These are phyloP conservation scores for Halocynthia roretzi DNA, from an alignment of 23 tunicate species.

Conservation along the genomic window DNA sequence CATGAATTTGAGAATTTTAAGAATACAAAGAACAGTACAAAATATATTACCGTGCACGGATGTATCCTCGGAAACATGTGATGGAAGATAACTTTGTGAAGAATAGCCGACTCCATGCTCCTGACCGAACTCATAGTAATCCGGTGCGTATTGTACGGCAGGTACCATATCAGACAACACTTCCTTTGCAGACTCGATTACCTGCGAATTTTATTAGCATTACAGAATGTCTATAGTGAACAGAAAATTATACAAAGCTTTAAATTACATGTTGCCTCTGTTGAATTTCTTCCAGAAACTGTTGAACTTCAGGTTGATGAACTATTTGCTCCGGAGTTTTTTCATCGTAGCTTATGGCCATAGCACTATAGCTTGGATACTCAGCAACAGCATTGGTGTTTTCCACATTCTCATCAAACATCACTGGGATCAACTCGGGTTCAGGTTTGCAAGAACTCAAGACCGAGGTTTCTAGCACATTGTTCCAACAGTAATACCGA, in stretches of 20 bases:
- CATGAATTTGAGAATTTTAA: too few species aligned
- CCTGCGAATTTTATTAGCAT: too few species aligned
- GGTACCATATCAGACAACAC: too few species aligned
- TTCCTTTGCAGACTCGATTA: too few species aligned
- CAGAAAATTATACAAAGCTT: neutral
- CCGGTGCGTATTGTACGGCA: too few species aligned
- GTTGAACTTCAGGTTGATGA: slow-evolving; percentile 1
- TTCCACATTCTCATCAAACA: slow-evolving; percentile 14
- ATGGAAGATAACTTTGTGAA: too few species aligned
- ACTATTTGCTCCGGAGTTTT: neutral
- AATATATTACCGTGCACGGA: too few species aligned
- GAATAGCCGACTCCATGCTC: too few species aligned
- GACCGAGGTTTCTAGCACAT: slow-evolving; percentile 59
- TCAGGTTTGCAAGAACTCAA: slow-evolving; percentile 67
- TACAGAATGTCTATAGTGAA: too few species aligned
- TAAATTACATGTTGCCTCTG: neutral
- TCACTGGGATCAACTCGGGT: slow-evolving; percentile 24
- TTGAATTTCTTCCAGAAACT: neutral
- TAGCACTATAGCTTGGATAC: slow-evolving; percentile 81
- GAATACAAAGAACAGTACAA: too few species aligned
- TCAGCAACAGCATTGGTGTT: slow-evolving; percentile 15
- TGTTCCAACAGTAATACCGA: slow-evolving; percentile 89
- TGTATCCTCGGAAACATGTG: too few species aligned
- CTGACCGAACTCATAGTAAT: too few species aligned
- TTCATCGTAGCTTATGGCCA: slow-evolving; percentile 69